Base-by-base conservation (phyloP, 2,888 invertebrate species). In the Spilarctia lutea region DNA sequence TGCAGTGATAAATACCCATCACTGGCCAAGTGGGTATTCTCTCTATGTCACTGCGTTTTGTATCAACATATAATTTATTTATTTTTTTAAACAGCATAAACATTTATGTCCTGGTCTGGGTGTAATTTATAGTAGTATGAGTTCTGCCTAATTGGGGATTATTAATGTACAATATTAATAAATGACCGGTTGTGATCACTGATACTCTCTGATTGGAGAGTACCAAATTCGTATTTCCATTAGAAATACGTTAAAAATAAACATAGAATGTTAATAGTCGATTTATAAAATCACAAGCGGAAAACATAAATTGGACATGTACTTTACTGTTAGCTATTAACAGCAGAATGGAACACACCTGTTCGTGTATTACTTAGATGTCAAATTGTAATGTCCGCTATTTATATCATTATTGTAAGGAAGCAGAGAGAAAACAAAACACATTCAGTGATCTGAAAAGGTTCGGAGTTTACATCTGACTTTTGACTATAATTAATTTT, bases 321-420 rank as follows among this genome's bases (percentile, higher is more conserved):
- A 60, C 13, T 60, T 60, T 60, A 60, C 60, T 60, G 60, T 60
- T 60, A 56, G n/a, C 56, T 11, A 11, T 56, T 56, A 60, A 27
- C 60, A 60, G 60, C 27, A 60, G 16, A 60, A 60, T 60, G 60
- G 60, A 60, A 27, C 60, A 60, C 27, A 60, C 60, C 60, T 60
- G 27, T 60, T 27, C 60, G 10, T 56, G 10, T 56, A 56, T 56
- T 56, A 56, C 52, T 56, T 10, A 8, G 52, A 56, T 56, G 24
- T 56, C 52, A n/a, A n/a, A 27, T 70, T 70, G 20, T 24, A 27
- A 60, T 60, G 60, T 60, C 16, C 3, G 27, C 60, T 4, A 60
- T 27, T 13, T 11, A 27, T 16, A 60, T 60, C 27, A n/a, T 4
- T 1, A 13, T 60, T 27, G 27, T 60, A 16, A 60, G 27, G n/a